These are phyloP conservation scores for Synchiropus splendidus DNA, from an alignment of 2,113 vertebrate genomes.

Conservation along the genomic window DNA sequence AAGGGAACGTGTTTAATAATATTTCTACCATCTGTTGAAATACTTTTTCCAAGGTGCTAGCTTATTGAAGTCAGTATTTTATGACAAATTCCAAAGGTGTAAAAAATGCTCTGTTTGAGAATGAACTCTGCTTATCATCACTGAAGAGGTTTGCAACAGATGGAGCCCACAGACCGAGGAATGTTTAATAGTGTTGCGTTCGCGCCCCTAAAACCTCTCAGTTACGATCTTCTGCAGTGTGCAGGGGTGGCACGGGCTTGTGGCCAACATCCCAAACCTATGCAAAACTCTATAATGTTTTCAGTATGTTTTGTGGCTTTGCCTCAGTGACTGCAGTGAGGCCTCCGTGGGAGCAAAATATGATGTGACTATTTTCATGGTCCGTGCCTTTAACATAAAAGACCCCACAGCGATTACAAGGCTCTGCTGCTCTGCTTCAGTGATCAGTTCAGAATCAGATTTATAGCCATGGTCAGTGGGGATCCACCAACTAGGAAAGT, in stretches of 20 bases:
- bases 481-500: no score
- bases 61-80: background rate
- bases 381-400: constrained; percentile 13
- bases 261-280: constrained; percentile 11
- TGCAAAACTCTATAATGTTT: constrained; percentile 25
- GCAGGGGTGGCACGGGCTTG: background rate
- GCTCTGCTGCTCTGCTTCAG: no score
- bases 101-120: no score
- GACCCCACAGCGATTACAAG: no score
- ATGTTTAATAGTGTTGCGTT: no score
- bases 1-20: background rate
- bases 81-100: background rate
- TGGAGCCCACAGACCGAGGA: no score
- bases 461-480: no score
- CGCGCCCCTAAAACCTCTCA: no score
- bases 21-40: constrained; percentile 1
- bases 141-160: no score
- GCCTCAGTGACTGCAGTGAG: constrained; percentile 8
- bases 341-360: constrained; percentile 17
- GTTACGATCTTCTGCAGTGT: no score
- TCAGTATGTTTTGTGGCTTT: constrained; percentile 30
- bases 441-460: no score
- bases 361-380: constrained; percentile 7
- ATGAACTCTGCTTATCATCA: no score
- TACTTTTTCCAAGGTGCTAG: background rate